These are phyloP conservation scores for Muscina levida DNA, from an alignment of 2,888 invertebrate species.

Conservation along the genomic window DNA sequence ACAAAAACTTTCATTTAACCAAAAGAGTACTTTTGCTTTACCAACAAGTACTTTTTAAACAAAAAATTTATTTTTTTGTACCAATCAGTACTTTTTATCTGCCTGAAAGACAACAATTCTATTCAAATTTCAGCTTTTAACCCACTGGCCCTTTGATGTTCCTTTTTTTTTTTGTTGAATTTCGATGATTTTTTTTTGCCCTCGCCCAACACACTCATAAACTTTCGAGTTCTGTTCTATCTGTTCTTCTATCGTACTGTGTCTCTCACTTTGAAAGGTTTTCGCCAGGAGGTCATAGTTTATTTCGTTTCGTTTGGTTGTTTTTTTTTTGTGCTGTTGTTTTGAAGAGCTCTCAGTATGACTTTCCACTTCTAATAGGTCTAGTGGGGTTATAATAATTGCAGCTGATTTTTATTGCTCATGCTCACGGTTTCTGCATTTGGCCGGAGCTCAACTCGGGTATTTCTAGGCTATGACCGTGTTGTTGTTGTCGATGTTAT, in stretches of 20 bases:
- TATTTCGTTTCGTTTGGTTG: neutral
- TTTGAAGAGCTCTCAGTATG: neutral
- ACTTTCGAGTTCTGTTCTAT: slow-evolving; percentile 30
- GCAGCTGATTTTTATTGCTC: slow-evolving; percentile 37
- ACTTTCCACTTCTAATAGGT: slow-evolving; percentile 42
- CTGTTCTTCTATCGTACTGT: neutral
- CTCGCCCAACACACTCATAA: slow-evolving; percentile 29
- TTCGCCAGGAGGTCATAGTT: neutral
- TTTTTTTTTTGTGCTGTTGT: slow-evolving; percentile 23
- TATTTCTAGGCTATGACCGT: neutral
- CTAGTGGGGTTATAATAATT: slow-evolving; percentile 51
- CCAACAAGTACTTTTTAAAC: no score
- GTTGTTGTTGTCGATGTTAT: slow-evolving; percentile 6
- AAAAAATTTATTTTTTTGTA: no score
- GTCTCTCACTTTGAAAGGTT: no score
- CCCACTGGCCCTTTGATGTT: neutral
- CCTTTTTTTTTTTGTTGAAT: slow-evolving; percentile 19
- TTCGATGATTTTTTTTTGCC: slow-evolving; percentile 2
- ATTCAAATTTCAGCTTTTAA: no score
- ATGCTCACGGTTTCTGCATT: neutral
- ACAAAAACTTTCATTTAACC: no score
- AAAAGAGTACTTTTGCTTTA: no score
- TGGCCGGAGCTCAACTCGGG: neutral
- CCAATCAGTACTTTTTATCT: no score
- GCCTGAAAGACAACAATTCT: no score